A percentile compares a stretch with the other conserved stretches of the same genome.
Evolutionary conservation across 2,888 invertebrate genomes (phyloP).

Genomic region (Andrena bicolor): DNA sequence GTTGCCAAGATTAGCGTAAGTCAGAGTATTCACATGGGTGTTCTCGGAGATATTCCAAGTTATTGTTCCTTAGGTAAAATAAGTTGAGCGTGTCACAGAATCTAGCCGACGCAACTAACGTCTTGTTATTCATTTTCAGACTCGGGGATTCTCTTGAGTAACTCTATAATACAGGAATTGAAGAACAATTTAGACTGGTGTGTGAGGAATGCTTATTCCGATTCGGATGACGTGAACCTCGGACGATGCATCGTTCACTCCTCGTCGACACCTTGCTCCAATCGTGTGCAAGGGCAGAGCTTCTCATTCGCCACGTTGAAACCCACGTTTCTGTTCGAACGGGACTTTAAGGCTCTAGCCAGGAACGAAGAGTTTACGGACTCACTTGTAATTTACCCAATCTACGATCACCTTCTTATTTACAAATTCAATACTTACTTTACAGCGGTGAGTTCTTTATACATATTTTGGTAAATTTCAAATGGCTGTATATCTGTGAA

Average conservation of each 20-base stretch:
- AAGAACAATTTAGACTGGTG: constrained; percentile 95
- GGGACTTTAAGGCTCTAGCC: constrained; percentile 83
- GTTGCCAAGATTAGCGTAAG: constrained; percentile 93
- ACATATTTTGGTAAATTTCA: constrained; percentile 48
- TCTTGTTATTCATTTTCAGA: constrained; percentile 86
- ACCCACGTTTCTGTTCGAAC: constrained; percentile 82
- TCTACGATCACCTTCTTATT: constrained; percentile 88
- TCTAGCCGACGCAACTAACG: not conserved
- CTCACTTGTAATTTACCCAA: constrained; percentile 89
- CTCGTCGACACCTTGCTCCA: constrained; percentile 88
- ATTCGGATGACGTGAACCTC: constrained; percentile 93
- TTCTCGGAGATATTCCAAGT: constrained; percentile 87
- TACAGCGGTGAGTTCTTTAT: constrained; percentile 87
- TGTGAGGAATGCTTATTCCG: constrained; percentile 93
- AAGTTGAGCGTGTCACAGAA: constrained; percentile 46
- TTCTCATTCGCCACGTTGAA: constrained; percentile 74
- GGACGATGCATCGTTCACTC: constrained; percentile 94
- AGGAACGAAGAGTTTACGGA: constrained; percentile 85
- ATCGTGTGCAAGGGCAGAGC: constrained; percentile 86
- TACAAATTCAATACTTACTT: constrained; percentile 91
- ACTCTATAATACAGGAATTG: constrained; percentile 93
- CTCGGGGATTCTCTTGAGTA: constrained; percentile 95
- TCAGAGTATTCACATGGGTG: constrained; percentile 94
- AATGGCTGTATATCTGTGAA: too few species aligned
- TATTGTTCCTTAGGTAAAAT: constrained; percentile 89